Base-by-base conservation (phyloP, 2,113 vertebrate species). In the Riparia riparia region DNA sequence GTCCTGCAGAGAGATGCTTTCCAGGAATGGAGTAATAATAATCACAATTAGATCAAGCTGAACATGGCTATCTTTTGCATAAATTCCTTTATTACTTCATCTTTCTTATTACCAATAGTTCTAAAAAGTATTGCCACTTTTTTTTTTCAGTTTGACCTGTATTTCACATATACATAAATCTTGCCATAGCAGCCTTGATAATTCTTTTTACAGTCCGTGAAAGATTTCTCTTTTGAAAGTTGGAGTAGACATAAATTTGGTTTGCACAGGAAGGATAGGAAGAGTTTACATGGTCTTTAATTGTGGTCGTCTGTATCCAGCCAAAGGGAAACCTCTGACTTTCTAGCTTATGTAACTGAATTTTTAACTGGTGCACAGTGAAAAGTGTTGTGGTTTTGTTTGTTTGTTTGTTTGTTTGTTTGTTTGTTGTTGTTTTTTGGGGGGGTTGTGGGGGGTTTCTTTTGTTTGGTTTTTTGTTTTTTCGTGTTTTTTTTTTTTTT, bases 281-380 rank as follows among this genome's bases (percentile, higher is more conserved):
- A 94, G 39, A 72, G 34, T 92, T 93, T 82, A 58, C 68, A 50
- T 79, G 87, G 42, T 61, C 50, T 95, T 56, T 58, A 80, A 51
- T 96, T 96, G 82, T 86, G 73, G 82, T 95, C 72, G 86, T 93
- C 69, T 95, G 31, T 78, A 92, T 57, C 34, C 78, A 97, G 71
- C 44, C 58, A 78, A 81, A 95, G 92, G 76, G 72, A 76, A 97
- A 95, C 92, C 65, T 94, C 57, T 78, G 86, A 82, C 96, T 97
- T 97, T 96, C 56, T 89, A 77, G 77, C 77, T 87, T 91, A 81
- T 74, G 47, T 93, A 96, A 84, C 73, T 94, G 45, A 81, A 95
- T 72, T 94, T 96, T 96, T 72, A 86, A 84, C 65, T 71, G 14
- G 28, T 82, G 29, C 42, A 54, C 14, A 95, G 37, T 71, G 73